phyloP scores from a whole-genome alignment of 2,888 invertebrate species.

The Doris montereyensis region DNA sequence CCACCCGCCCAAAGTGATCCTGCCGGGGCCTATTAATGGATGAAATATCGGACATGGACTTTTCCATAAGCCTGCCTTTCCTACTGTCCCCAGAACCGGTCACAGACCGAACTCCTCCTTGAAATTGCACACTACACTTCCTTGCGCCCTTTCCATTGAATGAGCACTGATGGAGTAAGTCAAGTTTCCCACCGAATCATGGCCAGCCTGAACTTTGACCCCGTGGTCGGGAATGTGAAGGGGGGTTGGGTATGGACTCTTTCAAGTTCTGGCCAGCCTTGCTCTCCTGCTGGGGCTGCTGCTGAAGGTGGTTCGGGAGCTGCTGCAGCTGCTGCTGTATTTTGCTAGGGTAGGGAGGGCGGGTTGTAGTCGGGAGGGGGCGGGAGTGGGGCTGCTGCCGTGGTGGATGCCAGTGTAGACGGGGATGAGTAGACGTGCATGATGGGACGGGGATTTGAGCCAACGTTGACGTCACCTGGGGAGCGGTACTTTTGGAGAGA shows the following conservation, averaged over 20 bases:
- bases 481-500: too few species aligned
- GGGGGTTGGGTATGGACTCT: constrained; percentile 38
- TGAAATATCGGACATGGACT: too few species aligned
- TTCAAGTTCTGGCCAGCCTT: constrained; percentile 3
- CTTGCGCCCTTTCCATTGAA: background rate
- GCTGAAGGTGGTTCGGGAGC: background rate
- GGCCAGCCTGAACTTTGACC: constrained; percentile 24
- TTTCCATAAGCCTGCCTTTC: too few species aligned
- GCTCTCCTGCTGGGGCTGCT: background rate
- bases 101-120: background rate
- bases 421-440: too few species aligned
- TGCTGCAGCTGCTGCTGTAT: background rate
- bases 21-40: too few species aligned
- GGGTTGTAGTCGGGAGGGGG: background rate
- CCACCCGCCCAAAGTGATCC: too few species aligned
- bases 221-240: constrained; percentile 45
- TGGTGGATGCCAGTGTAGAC: too few species aligned
- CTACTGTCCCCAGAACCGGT: too few species aligned
- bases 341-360: background rate
- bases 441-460: too few species aligned
- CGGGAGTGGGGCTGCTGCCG: too few species aligned
- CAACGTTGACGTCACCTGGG: too few species aligned
- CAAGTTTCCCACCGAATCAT: background rate
- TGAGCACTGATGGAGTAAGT: constrained; percentile 20
- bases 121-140: background rate